Evolutionary conservation across 1,140 invertebrate species (phyloP).

Genomic region (Macrobrachium nipponense): DNA sequence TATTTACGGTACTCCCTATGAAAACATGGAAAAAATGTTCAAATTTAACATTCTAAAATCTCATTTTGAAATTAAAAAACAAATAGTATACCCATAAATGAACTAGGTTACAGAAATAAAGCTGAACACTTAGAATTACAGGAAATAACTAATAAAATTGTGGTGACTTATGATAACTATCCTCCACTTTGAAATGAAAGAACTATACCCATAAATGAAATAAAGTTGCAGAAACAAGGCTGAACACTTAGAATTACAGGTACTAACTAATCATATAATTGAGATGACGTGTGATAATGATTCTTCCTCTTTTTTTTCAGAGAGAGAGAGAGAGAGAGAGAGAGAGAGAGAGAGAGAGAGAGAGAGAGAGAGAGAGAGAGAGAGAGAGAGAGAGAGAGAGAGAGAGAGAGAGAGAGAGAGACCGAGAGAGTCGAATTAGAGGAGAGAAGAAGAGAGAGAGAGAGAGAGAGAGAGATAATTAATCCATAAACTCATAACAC

Average conservation of each 20-base stretch:
- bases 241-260: no score
- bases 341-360: not conserved
- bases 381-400: constrained; percentile 20
- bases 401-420: constrained; percentile 24
- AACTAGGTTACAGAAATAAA: no score
- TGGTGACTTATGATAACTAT: no score
- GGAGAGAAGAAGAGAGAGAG: not conserved
- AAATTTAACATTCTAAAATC: not conserved
- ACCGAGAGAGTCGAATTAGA: not conserved
- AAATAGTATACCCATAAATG: no score
- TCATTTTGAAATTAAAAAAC: no score
- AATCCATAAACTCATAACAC: not conserved
- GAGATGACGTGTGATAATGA: no score
- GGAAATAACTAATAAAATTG: no score
- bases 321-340: not conserved
- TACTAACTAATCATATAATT: no score
- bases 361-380: not conserved
- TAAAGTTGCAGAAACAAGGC: no score
- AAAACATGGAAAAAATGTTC: not conserved
- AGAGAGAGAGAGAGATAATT: not conserved
- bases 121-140: no score
- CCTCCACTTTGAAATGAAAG: no score
- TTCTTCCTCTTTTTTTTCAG: not conserved
- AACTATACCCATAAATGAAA: no score
- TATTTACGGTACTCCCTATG: not conserved